Conservation (phyloP, 2,888 invertebrate species). For the Rhingia rostrata region DNA sequence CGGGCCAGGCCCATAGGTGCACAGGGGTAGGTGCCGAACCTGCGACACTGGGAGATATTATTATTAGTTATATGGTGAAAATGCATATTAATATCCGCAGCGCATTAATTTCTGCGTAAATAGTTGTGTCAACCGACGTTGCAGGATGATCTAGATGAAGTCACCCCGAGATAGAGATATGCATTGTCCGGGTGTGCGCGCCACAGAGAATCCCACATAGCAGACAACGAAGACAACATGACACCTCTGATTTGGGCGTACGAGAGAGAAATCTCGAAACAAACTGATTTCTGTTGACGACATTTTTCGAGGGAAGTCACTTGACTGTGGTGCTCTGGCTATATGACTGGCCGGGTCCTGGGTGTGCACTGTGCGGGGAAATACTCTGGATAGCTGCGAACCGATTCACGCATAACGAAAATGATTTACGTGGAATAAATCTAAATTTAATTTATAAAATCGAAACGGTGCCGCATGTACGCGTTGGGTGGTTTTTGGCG, state of each 20-base stretch:
- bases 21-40: slow-evolving; percentile 29
- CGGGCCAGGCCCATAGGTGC: slow-evolving; percentile 51
- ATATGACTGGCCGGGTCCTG: background rate
- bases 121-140: slow-evolving; percentile 71
- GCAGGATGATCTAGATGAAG: slow-evolving; percentile 49
- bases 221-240: slow-evolving; percentile 60
- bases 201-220: slow-evolving; percentile 35
- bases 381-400: slow-evolving; percentile 53
- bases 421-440: slow-evolving; percentile 81
- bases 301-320: slow-evolving; percentile 58
- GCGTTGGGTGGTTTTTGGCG: slow-evolving; percentile 74
- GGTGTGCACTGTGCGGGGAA: slow-evolving; percentile 2
- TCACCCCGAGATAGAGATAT: slow-evolving; percentile 52
- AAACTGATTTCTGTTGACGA: slow-evolving; percentile 73
- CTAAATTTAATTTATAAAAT: slow-evolving; percentile 81
- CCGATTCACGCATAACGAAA: slow-evolving; percentile 74
- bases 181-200: slow-evolving; percentile 47
- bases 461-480: slow-evolving; percentile 76
- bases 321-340: background rate
- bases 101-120: slow-evolving; percentile 74
- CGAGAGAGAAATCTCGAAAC: slow-evolving; percentile 50
- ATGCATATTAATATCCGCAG: slow-evolving; percentile 75
- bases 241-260: slow-evolving; percentile 67
- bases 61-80: slow-evolving; percentile 75
- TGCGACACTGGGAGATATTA: slow-evolving; percentile 69